phyloP scores from a whole-genome alignment of 2,113 vertebrate species.

The zebrafish (Danio rerio) region GRCz12tu NC_133199.1:33030001-33030500 shows the following conservation, averaged over 20 bases:
- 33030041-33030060: not conserved
- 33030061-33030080: not conserved
- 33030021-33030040: not conserved
- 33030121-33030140: constrained; percentile 93
- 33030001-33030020: not conserved
- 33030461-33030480: not conserved
- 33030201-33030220: not conserved
- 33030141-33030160: constrained; percentile 88
- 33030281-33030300: constrained; percentile 94
- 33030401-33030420: not conserved
- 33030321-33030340: constrained; percentile 80
- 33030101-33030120: constrained; percentile 87
- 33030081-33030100: not conserved
- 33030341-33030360: not conserved
- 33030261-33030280: constrained; percentile 96
- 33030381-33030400: not conserved
- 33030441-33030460: not conserved
- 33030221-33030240: not conserved
- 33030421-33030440: not conserved
- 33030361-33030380: not conserved
- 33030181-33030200: not conserved
- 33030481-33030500: constrained; percentile 1
- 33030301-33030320: constrained; percentile 86
- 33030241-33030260: not conserved
- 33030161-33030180: not conserved